Evolutionary conservation across 2,888 invertebrate species (phyloP).

Genomic region (Halictus quadricinctus): DNA sequence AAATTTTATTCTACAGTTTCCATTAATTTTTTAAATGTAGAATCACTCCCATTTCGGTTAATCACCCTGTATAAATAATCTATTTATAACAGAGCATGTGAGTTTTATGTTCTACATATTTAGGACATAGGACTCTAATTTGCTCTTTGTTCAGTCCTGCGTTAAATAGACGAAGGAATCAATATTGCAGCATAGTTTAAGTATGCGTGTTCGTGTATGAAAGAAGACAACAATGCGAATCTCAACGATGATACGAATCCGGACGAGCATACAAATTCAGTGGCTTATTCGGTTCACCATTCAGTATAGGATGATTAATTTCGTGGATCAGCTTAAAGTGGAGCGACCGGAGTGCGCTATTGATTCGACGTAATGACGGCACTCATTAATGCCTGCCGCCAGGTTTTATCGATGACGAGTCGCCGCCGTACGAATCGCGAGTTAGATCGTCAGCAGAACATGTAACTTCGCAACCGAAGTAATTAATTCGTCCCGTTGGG

Average conservation of each 20-base stretch:
- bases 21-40: too few species aligned
- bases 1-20: too few species aligned
- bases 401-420: constrained; percentile 35
- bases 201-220: background rate
- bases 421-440: constrained; percentile 23
- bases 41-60: too few species aligned
- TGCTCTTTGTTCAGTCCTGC: too few species aligned
- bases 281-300: constrained; percentile 5
- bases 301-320: constrained; percentile 32
- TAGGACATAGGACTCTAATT: too few species aligned
- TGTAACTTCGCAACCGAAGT: constrained; percentile 26
- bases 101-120: too few species aligned
- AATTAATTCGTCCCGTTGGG: constrained; percentile 50
- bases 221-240: constrained; percentile 22
- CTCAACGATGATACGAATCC: background rate
- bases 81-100: too few species aligned
- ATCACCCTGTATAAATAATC: too few species aligned
- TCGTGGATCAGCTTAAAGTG: constrained; percentile 20
- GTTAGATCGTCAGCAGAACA: constrained; percentile 26
- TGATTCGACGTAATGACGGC: constrained; percentile 43
- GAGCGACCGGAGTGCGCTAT: constrained; percentile 29
- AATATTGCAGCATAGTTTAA: background rate
- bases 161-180: background rate
- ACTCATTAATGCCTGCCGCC: constrained; percentile 32
- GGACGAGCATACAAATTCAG: background rate